phyloP scores from a whole-genome alignment of 2,888 invertebrate species.

The Tenthredo amoena region DNA sequence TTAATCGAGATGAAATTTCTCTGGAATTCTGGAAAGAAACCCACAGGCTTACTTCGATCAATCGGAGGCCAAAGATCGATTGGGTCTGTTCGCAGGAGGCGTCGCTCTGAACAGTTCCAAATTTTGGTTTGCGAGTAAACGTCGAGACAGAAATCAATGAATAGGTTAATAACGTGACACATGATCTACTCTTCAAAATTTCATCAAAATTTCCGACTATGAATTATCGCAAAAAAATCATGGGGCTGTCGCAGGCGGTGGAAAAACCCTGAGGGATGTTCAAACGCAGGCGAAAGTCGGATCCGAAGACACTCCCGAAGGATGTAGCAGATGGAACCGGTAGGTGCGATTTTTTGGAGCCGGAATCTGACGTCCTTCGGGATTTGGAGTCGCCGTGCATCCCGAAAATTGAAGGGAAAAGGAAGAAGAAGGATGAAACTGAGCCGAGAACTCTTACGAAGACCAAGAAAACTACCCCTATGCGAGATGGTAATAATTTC shows the following conservation, averaged over 20 bases:
- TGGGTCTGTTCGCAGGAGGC: not conserved
- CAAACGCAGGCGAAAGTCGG: not conserved
- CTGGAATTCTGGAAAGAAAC: not conserved
- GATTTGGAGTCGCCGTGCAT: not conserved
- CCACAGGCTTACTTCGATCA: not conserved
- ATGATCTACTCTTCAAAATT: not conserved
- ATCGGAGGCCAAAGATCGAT: not conserved
- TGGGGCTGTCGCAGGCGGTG: not conserved
- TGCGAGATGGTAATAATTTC: not conserved
- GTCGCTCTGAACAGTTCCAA: not conserved
- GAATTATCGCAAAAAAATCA: not conserved
- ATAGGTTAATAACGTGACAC: not conserved
- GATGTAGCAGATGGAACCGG: not conserved
- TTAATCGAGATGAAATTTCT: not conserved
- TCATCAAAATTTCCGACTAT: slow-evolving; percentile 6
- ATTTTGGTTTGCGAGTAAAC: not conserved
- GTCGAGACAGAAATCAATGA: too few species aligned
- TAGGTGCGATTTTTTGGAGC: not conserved
- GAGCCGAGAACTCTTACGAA: not conserved
- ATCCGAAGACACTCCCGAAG: too few species aligned
- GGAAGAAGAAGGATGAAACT: not conserved
- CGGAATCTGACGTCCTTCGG: not conserved
- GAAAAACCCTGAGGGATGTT: not conserved
- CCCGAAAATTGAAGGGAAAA: not conserved
- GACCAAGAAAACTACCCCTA: not conserved